Evolutionary conservation across 2,888 invertebrate species (phyloP).

Genomic region (Ischnus inquisitorius): DNA sequence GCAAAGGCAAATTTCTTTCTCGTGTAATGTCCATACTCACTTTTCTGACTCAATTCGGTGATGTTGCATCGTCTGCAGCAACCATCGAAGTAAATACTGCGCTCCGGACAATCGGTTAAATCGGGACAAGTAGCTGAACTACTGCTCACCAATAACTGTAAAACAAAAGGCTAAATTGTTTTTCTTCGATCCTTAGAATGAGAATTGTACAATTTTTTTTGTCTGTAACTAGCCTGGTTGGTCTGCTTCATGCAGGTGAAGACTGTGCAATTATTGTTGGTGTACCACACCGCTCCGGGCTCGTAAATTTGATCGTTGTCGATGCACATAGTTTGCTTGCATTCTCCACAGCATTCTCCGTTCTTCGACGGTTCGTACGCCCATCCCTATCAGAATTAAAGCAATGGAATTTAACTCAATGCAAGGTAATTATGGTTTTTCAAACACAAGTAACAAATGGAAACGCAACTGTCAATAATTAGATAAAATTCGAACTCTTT

Average conservation of each 20-base stretch:
- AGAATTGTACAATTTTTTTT: background rate
- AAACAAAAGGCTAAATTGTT: conserved; percentile 11
- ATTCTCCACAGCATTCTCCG: conserved; percentile 89
- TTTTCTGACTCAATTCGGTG: conserved; percentile 85
- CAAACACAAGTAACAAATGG: background rate
- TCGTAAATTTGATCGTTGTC: conserved; percentile 86
- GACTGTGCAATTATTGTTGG: conserved; percentile 89
- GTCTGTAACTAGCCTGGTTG: conserved; percentile 69
- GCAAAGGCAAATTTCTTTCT: too few species aligned
- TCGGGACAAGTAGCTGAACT: conserved; percentile 88
- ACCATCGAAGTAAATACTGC: conserved; percentile 87
- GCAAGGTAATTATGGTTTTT: background rate
- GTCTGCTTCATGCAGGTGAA: conserved; percentile 81
- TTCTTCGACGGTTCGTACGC: conserved; percentile 78
- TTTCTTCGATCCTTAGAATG: background rate
- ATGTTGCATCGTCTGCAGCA: conserved; percentile 90
- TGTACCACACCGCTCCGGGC: conserved; percentile 88
- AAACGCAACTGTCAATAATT: too few species aligned
- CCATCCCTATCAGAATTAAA: conserved; percentile 81
- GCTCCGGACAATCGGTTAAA: conserved; percentile 87
- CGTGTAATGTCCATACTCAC: conserved; percentile 80
- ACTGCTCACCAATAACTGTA: conserved; percentile 87
- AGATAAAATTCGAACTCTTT: too few species aligned
- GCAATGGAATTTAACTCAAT: background rate
- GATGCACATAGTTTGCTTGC: conserved; percentile 88